A percentile compares a stretch with the other conserved stretches of the same genome.
Conservation (phyloP, 2,113 vertebrate genomes). For the Gulo gulo region DNA sequence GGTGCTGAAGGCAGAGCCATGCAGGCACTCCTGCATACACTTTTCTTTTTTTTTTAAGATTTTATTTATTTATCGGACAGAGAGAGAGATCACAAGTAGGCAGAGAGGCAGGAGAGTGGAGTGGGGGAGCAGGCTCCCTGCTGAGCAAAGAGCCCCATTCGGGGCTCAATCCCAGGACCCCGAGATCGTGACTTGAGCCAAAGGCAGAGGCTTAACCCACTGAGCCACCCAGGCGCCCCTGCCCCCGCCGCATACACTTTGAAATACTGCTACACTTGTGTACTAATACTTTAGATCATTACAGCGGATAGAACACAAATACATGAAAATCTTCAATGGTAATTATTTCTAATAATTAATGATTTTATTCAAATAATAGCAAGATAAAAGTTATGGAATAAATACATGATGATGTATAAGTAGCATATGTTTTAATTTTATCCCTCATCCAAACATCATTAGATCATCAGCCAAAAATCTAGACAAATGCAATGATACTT, state of each 20-base stretch:
- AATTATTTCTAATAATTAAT: not conserved
- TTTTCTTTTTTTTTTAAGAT: not conserved
- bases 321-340: not conserved
- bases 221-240: too few relatives aligned
- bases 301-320: not conserved
- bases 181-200: too few relatives aligned
- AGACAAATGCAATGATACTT: not conserved
- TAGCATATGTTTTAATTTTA: not conserved
- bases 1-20: too few relatives aligned
- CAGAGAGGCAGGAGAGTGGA: too few relatives aligned
- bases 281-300: not conserved
- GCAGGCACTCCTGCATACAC: too few relatives aligned
- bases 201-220: too few relatives aligned
- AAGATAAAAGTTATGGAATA: not conserved
- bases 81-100: too few relatives aligned
- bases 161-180: too few relatives aligned
- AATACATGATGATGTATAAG: not conserved
- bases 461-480: not conserved
- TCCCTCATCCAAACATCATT: not conserved
- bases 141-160: too few relatives aligned
- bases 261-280: not conserved
- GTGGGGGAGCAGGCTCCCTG: too few relatives aligned
- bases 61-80: too few relatives aligned
- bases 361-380: not conserved
- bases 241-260: not conserved